Evolutionary conservation across 2,113 vertebrate species (phyloP).

Genomic region (Pristiophorus japonicus): DNA sequence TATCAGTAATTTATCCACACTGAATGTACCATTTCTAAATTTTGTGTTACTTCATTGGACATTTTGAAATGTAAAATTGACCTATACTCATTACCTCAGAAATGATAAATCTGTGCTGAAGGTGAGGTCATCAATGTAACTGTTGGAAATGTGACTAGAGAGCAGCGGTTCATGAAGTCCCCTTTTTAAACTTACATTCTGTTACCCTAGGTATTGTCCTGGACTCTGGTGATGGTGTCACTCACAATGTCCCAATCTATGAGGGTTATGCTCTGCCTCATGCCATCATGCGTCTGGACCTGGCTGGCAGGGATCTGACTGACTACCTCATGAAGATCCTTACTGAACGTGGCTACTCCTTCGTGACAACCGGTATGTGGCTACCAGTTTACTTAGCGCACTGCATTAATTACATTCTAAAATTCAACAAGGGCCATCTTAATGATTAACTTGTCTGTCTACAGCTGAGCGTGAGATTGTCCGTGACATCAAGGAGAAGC

Average conservation of each 20-base stretch:
- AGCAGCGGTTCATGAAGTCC: neutral
- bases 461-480: conserved; percentile 92
- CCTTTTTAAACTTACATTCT: neutral
- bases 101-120: neutral
- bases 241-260: conserved; percentile 80
- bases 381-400: conserved; percentile 20
- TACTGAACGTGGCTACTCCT: conserved; percentile 88
- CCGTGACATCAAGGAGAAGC: conserved; percentile 89
- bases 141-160: neutral
- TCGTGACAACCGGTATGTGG: conserved; percentile 81
- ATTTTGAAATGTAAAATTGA: neutral
- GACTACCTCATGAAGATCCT: conserved; percentile 98
- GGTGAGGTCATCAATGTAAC: neutral
- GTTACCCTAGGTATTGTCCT: conserved; percentile 75
- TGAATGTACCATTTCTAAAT: neutral
- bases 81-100: neutral
- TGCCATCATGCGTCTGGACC: conserved; percentile 76
- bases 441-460: conserved; percentile 10
- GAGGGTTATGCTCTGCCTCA: conserved; percentile 76
- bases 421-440: neutral
- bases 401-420: neutral
- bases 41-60: neutral
- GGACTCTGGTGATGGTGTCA: conserved; percentile 82
- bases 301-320: conserved; percentile 83
- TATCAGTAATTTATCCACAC: neutral